These are phyloP conservation scores for Balanococcus diminutus DNA, from an alignment of 2,888 invertebrate genomes.

Conservation along the genomic window DNA sequence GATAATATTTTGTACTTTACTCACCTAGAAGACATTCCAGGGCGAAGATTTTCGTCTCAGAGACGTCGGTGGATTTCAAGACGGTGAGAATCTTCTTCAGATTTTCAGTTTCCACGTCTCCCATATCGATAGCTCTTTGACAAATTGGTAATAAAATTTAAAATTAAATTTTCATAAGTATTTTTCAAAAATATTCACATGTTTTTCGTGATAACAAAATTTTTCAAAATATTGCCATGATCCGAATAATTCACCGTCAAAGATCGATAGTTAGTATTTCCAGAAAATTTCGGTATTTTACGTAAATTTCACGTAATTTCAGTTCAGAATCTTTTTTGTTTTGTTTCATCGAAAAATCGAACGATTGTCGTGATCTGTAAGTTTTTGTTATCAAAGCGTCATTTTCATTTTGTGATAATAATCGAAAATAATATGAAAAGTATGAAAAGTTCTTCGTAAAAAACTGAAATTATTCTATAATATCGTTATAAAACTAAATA, in stretches of 20 bases:
- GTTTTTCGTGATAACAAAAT: neutral
- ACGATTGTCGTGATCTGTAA: no score
- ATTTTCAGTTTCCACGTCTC: constrained; percentile 15
- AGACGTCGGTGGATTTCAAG: neutral
- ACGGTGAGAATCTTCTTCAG: constrained; percentile 21
- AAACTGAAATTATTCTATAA: neutral
- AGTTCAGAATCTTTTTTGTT: no score
- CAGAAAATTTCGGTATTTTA: constrained; percentile 40
- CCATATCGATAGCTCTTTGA: neutral
- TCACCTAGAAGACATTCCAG: constrained; percentile 45
- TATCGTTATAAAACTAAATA: no score
- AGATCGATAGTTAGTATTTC: neutral
- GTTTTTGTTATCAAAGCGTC: no score
- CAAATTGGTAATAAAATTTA: neutral
- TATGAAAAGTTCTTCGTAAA: neutral
- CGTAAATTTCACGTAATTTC: no score
- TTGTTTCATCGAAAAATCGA: no score
- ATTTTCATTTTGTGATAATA: neutral
- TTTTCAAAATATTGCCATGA: neutral
- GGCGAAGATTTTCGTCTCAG: constrained; percentile 41
- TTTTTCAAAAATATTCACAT: neutral
- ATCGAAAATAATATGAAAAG: neutral
- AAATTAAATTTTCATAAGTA: neutral
- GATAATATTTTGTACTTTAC: neutral
- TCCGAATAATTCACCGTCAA: neutral